Percentiles rank a stretch among this genome's conserved stretches.
Conservation (phyloP, 2,113 vertebrate species). For the Synchiropus splendidus region DNA sequence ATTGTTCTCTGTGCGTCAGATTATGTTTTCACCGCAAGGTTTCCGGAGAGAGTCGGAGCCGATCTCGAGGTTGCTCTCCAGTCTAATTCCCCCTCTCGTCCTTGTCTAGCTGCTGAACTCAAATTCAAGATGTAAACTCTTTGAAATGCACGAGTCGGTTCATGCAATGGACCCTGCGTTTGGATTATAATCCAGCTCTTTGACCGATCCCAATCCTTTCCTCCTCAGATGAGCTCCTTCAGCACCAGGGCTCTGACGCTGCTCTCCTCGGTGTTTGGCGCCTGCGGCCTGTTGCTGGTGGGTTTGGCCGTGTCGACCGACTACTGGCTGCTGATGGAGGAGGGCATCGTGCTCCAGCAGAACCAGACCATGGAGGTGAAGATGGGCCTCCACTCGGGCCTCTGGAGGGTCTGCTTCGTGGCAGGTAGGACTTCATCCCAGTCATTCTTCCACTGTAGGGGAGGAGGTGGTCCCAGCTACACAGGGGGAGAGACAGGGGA, state of each 20-base stretch:
- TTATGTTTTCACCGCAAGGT: too few relatives aligned
- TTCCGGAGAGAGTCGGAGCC: too few relatives aligned
- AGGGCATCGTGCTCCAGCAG: slow-evolving; percentile 79
- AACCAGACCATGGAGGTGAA: slow-evolving; percentile 85
- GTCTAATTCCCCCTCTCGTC: too few relatives aligned
- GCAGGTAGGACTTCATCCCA: slow-evolving; percentile 42
- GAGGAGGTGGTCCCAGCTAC: too few relatives aligned
- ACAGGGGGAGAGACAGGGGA: too few relatives aligned
- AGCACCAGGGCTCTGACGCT: slow-evolving; percentile 81
- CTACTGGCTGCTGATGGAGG: slow-evolving; percentile 89
- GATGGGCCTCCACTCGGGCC: slow-evolving; percentile 83
- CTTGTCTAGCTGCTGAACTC: too few relatives aligned
- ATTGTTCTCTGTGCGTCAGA: too few relatives aligned
- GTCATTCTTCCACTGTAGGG: not conserved
- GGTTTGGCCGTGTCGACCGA: slow-evolving; percentile 85
- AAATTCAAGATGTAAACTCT: too few relatives aligned
- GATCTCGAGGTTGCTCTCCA: too few relatives aligned
- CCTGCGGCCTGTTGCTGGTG: slow-evolving; percentile 77
- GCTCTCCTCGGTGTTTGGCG: slow-evolving; percentile 80
- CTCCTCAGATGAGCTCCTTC: slow-evolving; percentile 77
- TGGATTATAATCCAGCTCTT: too few relatives aligned
- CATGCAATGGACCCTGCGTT: too few relatives aligned
- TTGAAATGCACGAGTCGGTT: too few relatives aligned
- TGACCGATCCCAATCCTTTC: not conserved
- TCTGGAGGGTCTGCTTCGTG: slow-evolving; percentile 87